These are phyloP conservation scores for Eolophus roseicapilla DNA, from an alignment of 2,113 vertebrate species.

Conservation along the genomic window DNA sequence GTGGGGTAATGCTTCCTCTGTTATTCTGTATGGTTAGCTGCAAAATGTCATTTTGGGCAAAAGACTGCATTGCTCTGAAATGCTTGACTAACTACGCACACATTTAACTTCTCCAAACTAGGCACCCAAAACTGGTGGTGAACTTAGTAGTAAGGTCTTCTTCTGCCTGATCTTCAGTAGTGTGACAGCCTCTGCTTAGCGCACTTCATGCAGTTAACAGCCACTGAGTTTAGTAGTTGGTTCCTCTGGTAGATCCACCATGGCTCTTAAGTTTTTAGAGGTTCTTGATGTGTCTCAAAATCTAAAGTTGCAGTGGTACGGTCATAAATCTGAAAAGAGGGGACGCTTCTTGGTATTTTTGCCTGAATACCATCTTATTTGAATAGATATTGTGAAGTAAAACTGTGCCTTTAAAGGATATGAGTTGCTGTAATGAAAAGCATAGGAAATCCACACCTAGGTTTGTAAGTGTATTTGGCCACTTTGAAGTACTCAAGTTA, in stretches of 20 bases:
- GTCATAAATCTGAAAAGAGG: neutral
- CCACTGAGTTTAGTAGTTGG: neutral
- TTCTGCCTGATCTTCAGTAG: neutral
- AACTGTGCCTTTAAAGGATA: neutral
- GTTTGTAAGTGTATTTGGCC: neutral
- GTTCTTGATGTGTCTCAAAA: neutral
- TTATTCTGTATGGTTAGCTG: neutral
- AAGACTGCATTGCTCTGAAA: neutral
- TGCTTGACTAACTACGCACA: neutral
- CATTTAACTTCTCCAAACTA: neutral
- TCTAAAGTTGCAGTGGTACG: neutral
- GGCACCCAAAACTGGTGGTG: neutral
- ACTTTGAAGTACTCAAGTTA: neutral
- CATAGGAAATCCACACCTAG: accelerated
- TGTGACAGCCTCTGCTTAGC: neutral
- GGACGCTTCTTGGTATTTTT: neutral
- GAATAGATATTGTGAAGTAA: neutral
- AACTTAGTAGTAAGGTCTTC: neutral
- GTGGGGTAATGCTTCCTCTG: neutral
- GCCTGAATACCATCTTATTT: neutral
- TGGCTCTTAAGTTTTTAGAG: neutral
- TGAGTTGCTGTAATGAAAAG: neutral
- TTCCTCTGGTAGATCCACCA: neutral
- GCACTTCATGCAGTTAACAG: neutral
- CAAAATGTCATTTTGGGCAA: neutral